These are phyloP conservation scores for Pelochelys cantorii DNA, from an alignment of 2,797 vertebrate genomes.

Conservation along the genomic window DNA sequence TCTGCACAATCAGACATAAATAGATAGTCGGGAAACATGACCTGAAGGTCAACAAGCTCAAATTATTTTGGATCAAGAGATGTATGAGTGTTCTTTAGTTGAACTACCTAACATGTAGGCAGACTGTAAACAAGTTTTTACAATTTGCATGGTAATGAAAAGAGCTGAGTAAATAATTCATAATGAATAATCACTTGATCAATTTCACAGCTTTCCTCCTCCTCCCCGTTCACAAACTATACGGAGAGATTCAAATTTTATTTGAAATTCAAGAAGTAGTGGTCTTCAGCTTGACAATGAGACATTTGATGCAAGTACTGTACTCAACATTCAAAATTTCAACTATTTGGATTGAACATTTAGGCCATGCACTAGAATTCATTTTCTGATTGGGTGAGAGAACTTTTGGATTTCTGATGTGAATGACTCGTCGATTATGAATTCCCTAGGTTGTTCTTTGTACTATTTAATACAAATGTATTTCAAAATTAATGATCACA, in stretches of 20 bases:
- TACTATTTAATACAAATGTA: not conserved
- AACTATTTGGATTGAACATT: not conserved
- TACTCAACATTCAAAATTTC: not conserved
- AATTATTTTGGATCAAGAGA: not conserved
- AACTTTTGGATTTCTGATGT: not conserved
- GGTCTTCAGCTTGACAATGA: not conserved
- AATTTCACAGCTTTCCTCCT: not conserved
- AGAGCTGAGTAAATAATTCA: not conserved
- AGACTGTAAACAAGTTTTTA: not conserved
- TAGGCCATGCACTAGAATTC: not conserved
- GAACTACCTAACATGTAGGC: rapidly evolving
- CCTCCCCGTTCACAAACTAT: not conserved
- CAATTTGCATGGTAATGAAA: not conserved
- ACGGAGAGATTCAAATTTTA: not conserved
- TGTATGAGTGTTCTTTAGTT: not conserved
- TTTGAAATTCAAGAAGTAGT: not conserved
- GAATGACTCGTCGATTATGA: not conserved
- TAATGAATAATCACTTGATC: not conserved
- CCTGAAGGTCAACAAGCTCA: not conserved
- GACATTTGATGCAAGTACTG: not conserved
- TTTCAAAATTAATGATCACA: not conserved
- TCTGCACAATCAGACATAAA: not conserved
- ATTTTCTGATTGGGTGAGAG: not conserved
- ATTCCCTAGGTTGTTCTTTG: not conserved
- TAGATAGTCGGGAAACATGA: not conserved